Evolutionary conservation across 2,797 vertebrate genomes (phyloP), one percentile per base, ranked within the genome.

Genomic region (Heteromormyrus szaboi): DNA sequence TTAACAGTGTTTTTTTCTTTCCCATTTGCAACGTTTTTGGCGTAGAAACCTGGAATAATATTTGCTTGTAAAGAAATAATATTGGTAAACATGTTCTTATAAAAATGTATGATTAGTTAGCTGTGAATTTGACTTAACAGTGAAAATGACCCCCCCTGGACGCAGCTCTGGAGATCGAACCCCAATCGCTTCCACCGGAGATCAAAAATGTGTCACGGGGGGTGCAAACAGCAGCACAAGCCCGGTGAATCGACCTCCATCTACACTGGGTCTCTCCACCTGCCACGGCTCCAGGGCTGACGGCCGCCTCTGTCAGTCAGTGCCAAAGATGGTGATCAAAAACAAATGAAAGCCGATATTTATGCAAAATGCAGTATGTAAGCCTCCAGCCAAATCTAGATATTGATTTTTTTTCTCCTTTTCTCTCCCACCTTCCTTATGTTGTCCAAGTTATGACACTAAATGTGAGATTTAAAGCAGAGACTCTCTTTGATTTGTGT

Each of bases 291-390:
- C 95, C 94, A 93, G 94, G 95, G 93, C 94, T 93, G 94, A 95
- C 93, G 93, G 94, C 94, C 94, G 94, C 94, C 95, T 95, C 94
- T 94, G 94, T 95, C 95, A 96, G 94, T 96, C 96, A 95, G 95
- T 95, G 94, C 91, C 94, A 94, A 95, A 94, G 95, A 93, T 89
- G 92, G 95, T 91, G 95, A 96, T 96, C 96, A 96, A 96, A 96
- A 96, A 92, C 93, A 95, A 95, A 96, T 96, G 96, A 96, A 93
- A 94, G 94, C 94, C 93, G 93, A 96, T 94, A 94, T 96, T 95
- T 95, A 95, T 96, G 95, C 95, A 96, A 95, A 96, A 96, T 95
- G 94, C 95, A 95, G 96, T 95, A 95, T 95, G 95, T 94, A 95
- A 95, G 95, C 93, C 95, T 94, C 95, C 92, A 95, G 96, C 95